Evolutionary conservation across 1,140 invertebrate genomes (phyloP).

Genomic region (Drosophila murphyi): DNA sequence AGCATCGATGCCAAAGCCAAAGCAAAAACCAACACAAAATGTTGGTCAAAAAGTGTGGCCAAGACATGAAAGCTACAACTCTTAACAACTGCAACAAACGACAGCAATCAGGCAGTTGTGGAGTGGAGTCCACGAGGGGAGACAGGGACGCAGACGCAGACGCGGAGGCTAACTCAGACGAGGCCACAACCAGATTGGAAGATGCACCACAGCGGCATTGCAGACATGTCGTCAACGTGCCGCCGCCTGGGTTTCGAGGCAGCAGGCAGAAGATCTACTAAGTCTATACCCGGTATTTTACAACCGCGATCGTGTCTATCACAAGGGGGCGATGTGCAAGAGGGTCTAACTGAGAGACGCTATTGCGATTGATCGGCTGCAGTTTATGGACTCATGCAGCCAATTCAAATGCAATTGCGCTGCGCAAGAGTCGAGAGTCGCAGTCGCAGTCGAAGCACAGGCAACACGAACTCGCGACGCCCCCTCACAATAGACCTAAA

Average conservation of each 20-base stretch:
- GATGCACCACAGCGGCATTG: constrained; percentile 49
- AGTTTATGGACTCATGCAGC: constrained; percentile 84
- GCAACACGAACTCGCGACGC: constrained; percentile 66
- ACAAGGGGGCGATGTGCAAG: constrained; percentile 32
- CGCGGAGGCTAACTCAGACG: neutral
- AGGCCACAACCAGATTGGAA: constrained; percentile 45
- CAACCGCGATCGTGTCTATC: constrained; percentile 80
- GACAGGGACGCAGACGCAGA: neutral
- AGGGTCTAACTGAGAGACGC: constrained; percentile 22
- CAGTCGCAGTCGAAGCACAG: constrained; percentile 28
- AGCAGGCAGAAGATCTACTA: constrained; percentile 68
- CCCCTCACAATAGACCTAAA: constrained; percentile 58
- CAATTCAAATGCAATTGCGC: constrained; percentile 84
- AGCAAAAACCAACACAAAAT: constrained; percentile 72
- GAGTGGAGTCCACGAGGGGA: neutral
- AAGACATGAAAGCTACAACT: constrained; percentile 83
- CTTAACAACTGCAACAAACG: constrained; percentile 82
- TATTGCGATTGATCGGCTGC: constrained; percentile 80
- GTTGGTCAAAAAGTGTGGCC: constrained; percentile 83
- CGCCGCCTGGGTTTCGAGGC: constrained; percentile 30
- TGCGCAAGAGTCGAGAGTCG: constrained; percentile 34
- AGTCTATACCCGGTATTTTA: constrained; percentile 79
- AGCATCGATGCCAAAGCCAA: neutral
- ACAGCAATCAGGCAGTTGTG: constrained; percentile 67
- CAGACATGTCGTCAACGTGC: constrained; percentile 78